Conservation (phyloP, 2,888 invertebrate genomes). For the Thumatha senex region DNA sequence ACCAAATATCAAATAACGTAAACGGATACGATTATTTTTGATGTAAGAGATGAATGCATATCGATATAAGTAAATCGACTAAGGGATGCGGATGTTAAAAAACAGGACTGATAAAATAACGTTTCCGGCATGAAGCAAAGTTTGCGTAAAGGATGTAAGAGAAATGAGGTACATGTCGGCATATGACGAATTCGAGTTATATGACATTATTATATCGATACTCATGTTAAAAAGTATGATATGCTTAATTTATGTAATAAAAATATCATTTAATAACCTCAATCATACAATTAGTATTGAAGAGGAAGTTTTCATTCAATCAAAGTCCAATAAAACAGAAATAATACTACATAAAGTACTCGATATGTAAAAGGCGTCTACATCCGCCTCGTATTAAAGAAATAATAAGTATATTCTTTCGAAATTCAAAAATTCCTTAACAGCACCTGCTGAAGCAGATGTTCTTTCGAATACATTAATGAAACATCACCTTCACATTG, state of each 20-base stretch:
- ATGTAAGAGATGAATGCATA: constrained; percentile 32
- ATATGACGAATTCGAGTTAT: background rate
- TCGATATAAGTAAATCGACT: constrained; percentile 24
- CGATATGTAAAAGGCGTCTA: constrained; percentile 3
- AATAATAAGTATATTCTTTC: constrained; percentile 31
- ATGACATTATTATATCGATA: background rate
- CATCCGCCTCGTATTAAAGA: constrained; percentile 7
- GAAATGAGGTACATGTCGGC: background rate
- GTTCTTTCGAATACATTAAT: constrained; percentile 52
- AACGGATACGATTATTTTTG: constrained; percentile 58
- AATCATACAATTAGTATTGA: background rate
- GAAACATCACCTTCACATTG: constrained; percentile 40
- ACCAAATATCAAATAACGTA: constrained; percentile 38
- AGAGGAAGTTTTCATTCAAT: background rate
- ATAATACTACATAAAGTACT: background rate
- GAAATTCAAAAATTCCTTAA: constrained; percentile 57
- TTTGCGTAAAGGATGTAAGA: constrained; percentile 20
- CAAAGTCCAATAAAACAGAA: constrained; percentile 6
- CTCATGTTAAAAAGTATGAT: background rate
- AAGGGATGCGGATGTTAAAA: constrained; percentile 50
- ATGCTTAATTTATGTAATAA: background rate
- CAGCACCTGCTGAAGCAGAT: constrained; percentile 75
- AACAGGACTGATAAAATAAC: constrained; percentile 51
- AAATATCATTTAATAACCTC: background rate
- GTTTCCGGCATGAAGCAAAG: constrained; percentile 43